These are phyloP conservation scores for Huso huso DNA, from an alignment of 2,797 vertebrate species.

Conservation along the genomic window DNA sequence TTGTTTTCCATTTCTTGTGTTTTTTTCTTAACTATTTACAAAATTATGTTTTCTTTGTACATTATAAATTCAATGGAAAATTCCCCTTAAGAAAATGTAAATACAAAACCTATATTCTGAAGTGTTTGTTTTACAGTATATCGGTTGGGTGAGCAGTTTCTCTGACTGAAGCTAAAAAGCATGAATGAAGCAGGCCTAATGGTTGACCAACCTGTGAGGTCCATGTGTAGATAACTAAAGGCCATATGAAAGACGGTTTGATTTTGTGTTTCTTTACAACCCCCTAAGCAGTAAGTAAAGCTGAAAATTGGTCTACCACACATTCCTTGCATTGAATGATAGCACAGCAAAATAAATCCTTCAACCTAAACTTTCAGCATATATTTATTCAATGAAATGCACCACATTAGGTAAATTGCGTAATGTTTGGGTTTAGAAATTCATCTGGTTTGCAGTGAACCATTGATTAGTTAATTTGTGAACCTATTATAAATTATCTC, in stretches of 20 bases:
- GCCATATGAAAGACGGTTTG: slow-evolving; percentile 31
- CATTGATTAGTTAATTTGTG: slow-evolving; percentile 58
- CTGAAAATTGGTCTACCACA: slow-evolving; percentile 64
- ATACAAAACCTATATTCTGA: too few species aligned
- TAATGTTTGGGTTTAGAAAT: slow-evolving; percentile 53
- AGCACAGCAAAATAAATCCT: slow-evolving; percentile 40
- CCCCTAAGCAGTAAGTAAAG: slow-evolving; percentile 63
- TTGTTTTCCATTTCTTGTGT: too few species aligned
- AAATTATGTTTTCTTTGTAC: too few species aligned
- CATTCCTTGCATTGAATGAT: slow-evolving; percentile 63
- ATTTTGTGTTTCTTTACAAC: slow-evolving; percentile 40
- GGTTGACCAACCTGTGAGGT: slow-evolving; percentile 49
- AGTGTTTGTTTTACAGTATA: too few species aligned
- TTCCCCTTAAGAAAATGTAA: too few species aligned
- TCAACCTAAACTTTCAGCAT: slow-evolving; percentile 64
- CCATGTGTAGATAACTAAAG: slow-evolving; percentile 44
- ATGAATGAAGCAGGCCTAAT: neutral
- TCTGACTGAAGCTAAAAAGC: too few species aligned
- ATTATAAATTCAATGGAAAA: too few species aligned
- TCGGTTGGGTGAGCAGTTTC: too few species aligned
- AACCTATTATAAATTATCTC: slow-evolving; percentile 57
- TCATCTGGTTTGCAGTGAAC: slow-evolving; percentile 55
- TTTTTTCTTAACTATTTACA: too few species aligned
- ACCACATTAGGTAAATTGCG: slow-evolving; percentile 64
- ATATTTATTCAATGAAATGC: slow-evolving; percentile 67